Base-by-base conservation (phyloP, 2,113 vertebrate genomes). In the Mandrillus leucophaeus region DNA sequence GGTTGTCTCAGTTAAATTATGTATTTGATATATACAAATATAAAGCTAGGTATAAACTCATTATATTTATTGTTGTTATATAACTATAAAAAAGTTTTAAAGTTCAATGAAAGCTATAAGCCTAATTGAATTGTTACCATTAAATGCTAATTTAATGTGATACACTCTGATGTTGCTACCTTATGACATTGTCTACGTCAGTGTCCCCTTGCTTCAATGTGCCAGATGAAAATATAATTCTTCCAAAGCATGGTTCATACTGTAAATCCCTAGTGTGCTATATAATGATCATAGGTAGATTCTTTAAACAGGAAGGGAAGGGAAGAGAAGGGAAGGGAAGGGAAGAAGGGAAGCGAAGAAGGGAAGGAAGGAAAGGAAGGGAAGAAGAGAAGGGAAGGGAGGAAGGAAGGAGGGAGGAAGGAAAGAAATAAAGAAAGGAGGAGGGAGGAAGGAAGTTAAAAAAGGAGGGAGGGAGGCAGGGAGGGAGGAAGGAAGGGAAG, bases 21-120 rank as follows among this genome's bases (percentile, higher is more conserved):
- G 90, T 61, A 78, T 87, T 95, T 91, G 22, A 75, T 88, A 82
- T 82, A 20, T 85, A 82, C 76, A 87, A 96, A 96, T 50, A 96
- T 79, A 97, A 95, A 96, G 38, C 35, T 66, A 81, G 8, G 6
- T 61, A 52, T 76, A 43, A 89, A 13, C 30, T 70, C 16, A 73
- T 50, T 72, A 55, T 45, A n/a, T 3, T 70, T 92, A 80, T 68
- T 88, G 10, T 12, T 95, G 5, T 52, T 30, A 20, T 76, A 64
- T 76, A 88, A 92, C 27, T 64, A 70, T 89, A 84, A 90, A 81
- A 85, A 72, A 13, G 27, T 48, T 45, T 75, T 97, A 66, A 68
- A 88, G 38, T 40, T 83, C 45, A 66, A 10, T 79, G 38, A 78
- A 86, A 94, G 66, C 6, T 76, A 20, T 12, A 76, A 27, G 32